phyloP scores from a whole-genome alignment of 2,797 vertebrate species.

The Cryptoblepharus egeriae region DNA sequence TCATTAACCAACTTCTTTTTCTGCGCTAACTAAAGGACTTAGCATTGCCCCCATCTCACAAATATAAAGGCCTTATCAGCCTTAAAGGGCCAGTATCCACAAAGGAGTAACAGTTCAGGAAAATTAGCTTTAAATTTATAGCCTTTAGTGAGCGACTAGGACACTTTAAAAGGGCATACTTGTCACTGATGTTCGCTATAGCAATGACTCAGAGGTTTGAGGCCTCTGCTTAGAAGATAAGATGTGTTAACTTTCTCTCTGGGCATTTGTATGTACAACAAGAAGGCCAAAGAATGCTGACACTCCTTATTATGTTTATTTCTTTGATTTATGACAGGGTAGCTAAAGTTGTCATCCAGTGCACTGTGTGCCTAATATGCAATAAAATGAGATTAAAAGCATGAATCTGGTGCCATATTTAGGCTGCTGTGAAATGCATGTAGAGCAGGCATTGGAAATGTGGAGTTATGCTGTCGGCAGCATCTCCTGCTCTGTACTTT shows the following conservation, averaged over 20 bases:
- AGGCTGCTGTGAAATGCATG: not conserved
- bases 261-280: not conserved
- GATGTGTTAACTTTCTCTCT: conserved; percentile 20
- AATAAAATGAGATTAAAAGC: not conserved
- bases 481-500: not conserved
- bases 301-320: conserved; percentile 20
- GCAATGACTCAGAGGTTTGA: not conserved
- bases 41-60: not conserved
- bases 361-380: not conserved
- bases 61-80: not conserved
- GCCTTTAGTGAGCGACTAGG: not conserved
- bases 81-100: not conserved
- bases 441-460: not conserved
- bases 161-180: not conserved
- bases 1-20: not conserved
- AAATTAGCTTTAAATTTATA: not conserved
- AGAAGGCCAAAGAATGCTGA: conserved; percentile 8
- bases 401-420: not conserved
- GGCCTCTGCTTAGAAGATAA: not conserved
- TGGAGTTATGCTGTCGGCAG: not conserved
- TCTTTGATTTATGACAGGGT: conserved; percentile 6
- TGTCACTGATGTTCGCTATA: not conserved
- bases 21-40: not conserved
- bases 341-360: conserved; percentile 1
- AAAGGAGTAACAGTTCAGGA: not conserved